These are phyloP conservation scores for Charina bottae DNA, from an alignment of 2,113 vertebrate species.

Conservation along the genomic window DNA sequence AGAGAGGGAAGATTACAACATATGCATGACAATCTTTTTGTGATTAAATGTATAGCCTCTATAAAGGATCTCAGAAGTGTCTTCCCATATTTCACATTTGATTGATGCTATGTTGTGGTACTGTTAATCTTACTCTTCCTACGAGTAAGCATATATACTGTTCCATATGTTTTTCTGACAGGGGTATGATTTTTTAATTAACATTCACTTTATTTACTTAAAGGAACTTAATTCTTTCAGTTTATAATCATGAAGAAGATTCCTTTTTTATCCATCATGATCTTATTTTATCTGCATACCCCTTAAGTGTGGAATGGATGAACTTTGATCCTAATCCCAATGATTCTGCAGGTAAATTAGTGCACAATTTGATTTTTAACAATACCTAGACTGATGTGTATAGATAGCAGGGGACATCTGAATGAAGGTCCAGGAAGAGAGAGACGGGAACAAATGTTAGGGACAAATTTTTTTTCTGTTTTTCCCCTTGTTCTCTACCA, in stretches of 20 bases:
- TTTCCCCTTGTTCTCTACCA: background rate
- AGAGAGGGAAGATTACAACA: background rate
- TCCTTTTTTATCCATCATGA: slow-evolving; percentile 96
- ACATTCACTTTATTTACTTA: background rate
- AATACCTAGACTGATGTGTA: background rate
- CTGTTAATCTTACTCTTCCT: background rate
- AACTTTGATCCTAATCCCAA: slow-evolving; percentile 94
- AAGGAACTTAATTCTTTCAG: slow-evolving; percentile 69
- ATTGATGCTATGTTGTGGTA: background rate
- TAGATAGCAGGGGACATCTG: background rate
- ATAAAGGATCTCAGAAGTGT: background rate
- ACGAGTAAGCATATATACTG: background rate
- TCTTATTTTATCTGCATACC: slow-evolving; percentile 92
- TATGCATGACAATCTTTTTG: background rate
- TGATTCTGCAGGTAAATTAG: slow-evolving; percentile 78
- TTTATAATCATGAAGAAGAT: slow-evolving; percentile 93
- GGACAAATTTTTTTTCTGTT: no score
- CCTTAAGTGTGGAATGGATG: slow-evolving; percentile 92
- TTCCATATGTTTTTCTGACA: background rate
- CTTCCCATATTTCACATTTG: background rate
- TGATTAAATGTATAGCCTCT: background rate
- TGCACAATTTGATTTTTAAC: background rate
- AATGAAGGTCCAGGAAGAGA: background rate
- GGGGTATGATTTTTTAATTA: slow-evolving; percentile 19
- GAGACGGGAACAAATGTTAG: background rate